Conservation (phyloP, 1,140 invertebrate species). For the Pseudomyrmex sp. region DNA sequence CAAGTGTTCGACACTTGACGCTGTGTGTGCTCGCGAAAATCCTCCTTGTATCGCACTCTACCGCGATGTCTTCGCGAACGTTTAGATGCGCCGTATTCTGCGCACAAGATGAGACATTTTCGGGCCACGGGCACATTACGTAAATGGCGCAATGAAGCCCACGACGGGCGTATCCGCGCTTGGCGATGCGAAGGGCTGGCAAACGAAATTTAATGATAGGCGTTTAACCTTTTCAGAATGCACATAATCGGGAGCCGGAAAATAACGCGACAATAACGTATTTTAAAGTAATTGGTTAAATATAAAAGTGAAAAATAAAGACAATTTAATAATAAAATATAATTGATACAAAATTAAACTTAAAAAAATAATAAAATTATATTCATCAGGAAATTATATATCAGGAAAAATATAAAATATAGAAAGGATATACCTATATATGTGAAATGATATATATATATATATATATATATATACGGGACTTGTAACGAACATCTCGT, state of each 20-base stretch:
- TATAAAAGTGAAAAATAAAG: not conserved
- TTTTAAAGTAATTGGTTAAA: not conserved
- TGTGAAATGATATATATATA: not conserved
- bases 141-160: slow-evolving; percentile 14
- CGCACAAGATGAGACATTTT: slow-evolving; percentile 14
- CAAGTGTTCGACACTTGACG: slow-evolving; percentile 53
- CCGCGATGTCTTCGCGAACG: slow-evolving; percentile 16
- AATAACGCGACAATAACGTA: not conserved
- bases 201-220: slow-evolving; percentile 1
- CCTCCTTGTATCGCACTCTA: not conserved
- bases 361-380: not conserved
- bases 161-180: not conserved
- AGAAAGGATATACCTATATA: too few species aligned
- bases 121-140: not conserved
- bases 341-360: not conserved
- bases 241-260: too few species aligned
- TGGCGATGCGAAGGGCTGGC: not conserved
- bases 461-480: too few species aligned
- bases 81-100: slow-evolving; percentile 23
- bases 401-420: too few species aligned
- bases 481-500: not conserved
- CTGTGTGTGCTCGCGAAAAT: not conserved
- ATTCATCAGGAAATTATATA: too few species aligned
- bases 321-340: not conserved
- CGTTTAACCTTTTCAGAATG: slow-evolving; percentile 16